A percentile compares a stretch with the other conserved stretches of the same genome.
These are phyloP conservation scores for Lycophotia porphyrea DNA, from an alignment of 2,888 invertebrate genomes.

Conservation along the genomic window DNA sequence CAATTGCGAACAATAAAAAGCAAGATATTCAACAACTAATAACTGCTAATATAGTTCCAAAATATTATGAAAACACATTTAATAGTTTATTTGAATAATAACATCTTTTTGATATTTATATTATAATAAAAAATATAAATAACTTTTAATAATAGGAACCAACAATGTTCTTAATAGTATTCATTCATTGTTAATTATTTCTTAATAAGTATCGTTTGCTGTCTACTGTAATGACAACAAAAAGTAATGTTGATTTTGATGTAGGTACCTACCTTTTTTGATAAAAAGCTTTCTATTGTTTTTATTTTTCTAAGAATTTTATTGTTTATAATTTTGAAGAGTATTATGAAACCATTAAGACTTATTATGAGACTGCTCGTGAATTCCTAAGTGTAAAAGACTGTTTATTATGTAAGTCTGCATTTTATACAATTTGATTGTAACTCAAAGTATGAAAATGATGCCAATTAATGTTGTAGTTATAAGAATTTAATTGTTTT, in stretches of 20 bases:
- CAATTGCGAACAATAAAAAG: conserved; percentile 48
- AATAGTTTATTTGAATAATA: too few relatives aligned
- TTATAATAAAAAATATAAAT: neutral
- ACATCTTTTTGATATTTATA: neutral
- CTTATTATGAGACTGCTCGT: neutral
- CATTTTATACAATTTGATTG: conserved; percentile 19
- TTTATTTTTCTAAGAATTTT: neutral
- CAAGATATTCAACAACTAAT: conserved; percentile 51
- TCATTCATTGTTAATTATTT: too few relatives aligned
- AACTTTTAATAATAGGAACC: neutral
- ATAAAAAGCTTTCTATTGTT: neutral
- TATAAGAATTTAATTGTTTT: conserved; percentile 36
- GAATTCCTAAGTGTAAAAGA: conserved; percentile 8
- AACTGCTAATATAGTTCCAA: conserved; percentile 15
- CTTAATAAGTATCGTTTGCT: too few relatives aligned
- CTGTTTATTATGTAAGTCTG: conserved; percentile 8
- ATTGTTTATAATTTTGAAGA: neutral
- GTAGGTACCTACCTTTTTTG: neutral
- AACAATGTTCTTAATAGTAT: too few relatives aligned
- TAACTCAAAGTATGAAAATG: conserved; percentile 37
- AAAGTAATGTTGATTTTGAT: neutral
- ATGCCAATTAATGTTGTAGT: conserved; percentile 35
- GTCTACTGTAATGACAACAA: too few relatives aligned
- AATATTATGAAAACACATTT: conserved; percentile 9
- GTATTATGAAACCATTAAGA: conserved; percentile 12